These are phyloP conservation scores for Melipona quadrifasciata DNA, from an alignment of 1,140 invertebrate genomes.

Conservation along the genomic window DNA sequence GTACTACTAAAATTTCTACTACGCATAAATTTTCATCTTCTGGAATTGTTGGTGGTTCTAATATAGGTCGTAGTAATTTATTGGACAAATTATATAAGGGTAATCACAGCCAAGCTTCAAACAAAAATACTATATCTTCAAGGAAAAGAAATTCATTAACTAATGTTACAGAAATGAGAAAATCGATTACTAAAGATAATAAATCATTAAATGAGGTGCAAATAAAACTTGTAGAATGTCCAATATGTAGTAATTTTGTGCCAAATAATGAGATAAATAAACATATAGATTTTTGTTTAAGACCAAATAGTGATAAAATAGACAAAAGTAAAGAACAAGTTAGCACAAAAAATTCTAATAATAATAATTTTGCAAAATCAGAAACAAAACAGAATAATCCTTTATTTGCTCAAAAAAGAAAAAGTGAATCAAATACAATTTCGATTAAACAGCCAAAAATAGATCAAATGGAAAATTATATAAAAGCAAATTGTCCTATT, in stretches of 20 bases:
- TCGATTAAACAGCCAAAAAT: conserved; percentile 42
- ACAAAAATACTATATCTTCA: neutral
- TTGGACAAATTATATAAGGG: conserved; percentile 34
- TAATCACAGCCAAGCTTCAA: neutral
- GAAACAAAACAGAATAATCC: conserved; percentile 14
- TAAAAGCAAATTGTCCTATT: conserved; percentile 81
- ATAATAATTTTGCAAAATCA: conserved; percentile 37
- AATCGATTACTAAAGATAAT: conserved; percentile 16
- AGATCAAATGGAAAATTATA: conserved; percentile 23
- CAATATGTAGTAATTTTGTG: conserved; percentile 75
- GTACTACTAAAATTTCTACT: neutral
- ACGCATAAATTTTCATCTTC: conserved; percentile 61
- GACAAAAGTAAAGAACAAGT: neutral
- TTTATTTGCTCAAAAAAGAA: conserved; percentile 19
- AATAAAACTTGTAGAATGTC: conserved; percentile 73
- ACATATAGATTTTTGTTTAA: conserved; percentile 79
- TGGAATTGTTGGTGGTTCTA: conserved; percentile 72
- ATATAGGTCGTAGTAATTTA: conserved; percentile 46
- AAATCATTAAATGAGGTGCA: conserved; percentile 37
- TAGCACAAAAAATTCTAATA: conserved; percentile 15
- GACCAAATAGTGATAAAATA: conserved; percentile 40
- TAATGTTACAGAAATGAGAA: neutral
- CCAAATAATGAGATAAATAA: conserved; percentile 70
- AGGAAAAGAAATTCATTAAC: neutral
- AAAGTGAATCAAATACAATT: neutral